Evolutionary conservation across 2,888 invertebrate species (phyloP).

Genomic region (Hecatera dysodea): DNA sequence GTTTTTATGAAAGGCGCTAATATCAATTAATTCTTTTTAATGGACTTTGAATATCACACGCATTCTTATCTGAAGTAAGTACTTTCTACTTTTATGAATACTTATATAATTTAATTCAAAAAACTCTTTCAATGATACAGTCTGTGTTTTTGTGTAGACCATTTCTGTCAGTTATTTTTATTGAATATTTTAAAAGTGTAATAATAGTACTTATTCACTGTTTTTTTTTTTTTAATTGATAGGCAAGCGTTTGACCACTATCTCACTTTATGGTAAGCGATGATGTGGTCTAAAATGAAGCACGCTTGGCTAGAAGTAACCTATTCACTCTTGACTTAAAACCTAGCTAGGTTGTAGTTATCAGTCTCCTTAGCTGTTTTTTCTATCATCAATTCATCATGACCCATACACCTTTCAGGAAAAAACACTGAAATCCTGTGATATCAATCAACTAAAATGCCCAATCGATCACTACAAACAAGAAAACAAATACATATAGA

Average conservation of each 20-base stretch:
- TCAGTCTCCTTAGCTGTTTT: too few relatives aligned
- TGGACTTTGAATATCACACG: neutral
- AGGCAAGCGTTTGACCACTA: too few relatives aligned
- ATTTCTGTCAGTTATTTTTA: too few relatives aligned
- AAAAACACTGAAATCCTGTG: neutral
- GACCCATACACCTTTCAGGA: neutral
- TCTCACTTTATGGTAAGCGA: too few relatives aligned
- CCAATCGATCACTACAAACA: neutral
- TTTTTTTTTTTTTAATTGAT: neutral
- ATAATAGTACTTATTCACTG: neutral
- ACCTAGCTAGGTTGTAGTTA: too few relatives aligned
- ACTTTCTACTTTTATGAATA: neutral
- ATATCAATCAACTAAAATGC: neutral
- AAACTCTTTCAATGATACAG: neutral
- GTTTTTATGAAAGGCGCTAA: slow-evolving; percentile 11
- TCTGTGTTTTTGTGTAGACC: too few relatives aligned
- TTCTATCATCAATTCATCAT: neutral
- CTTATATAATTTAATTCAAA: neutral
- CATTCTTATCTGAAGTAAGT: neutral
- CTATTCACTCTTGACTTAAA: too few relatives aligned
- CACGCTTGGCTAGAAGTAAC: too few relatives aligned
- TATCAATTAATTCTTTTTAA: neutral
- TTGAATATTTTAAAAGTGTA: too few relatives aligned
- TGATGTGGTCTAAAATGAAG: too few relatives aligned
- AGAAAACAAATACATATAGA: neutral